Percentiles rank a stretch among this genome's conserved stretches.
phyloP scores from a whole-genome alignment of 53 echinoderm and acorn worm species.

The Patiria pectinifera region DNA sequence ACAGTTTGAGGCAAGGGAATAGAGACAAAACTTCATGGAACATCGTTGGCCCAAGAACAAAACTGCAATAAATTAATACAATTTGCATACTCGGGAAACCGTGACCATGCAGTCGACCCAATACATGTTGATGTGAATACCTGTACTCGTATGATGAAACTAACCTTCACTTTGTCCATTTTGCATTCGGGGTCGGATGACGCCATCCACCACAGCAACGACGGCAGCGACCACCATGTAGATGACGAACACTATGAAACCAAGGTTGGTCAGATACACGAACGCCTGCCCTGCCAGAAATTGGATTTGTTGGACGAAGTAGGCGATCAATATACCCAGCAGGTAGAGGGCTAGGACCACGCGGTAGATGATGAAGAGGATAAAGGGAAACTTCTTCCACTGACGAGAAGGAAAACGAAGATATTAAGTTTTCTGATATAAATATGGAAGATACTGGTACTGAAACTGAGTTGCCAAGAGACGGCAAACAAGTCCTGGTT shows the following conservation, averaged over 20 bases:
- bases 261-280: constrained; percentile 80
- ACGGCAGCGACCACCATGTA: constrained; percentile 61
- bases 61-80: no score
- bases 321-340: constrained; percentile 59
- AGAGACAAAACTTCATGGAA: neutral
- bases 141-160: neutral
- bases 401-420: neutral
- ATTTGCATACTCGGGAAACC: no score
- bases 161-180: constrained; percentile 29
- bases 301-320: constrained; percentile 1
- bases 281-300: constrained; percentile 32
- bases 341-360: constrained; percentile 70
- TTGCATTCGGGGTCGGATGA: neutral
- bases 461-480: neutral
- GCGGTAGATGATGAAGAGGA: constrained; percentile 70
- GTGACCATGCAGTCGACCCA: no score
- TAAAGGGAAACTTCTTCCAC: neutral
- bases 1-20: neutral
- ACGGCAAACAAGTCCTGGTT: no score
- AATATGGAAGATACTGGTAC: neutral
- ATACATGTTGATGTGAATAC: neutral
- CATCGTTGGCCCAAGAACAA: no score
- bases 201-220: constrained; percentile 61
- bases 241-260: constrained; percentile 62
- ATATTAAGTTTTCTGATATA: neutral